Percentiles rank a stretch among this genome's conserved stretches.
Evolutionary conservation across 1,140 invertebrate species (phyloP).

Genomic region (Eciton burchellii): DNA sequence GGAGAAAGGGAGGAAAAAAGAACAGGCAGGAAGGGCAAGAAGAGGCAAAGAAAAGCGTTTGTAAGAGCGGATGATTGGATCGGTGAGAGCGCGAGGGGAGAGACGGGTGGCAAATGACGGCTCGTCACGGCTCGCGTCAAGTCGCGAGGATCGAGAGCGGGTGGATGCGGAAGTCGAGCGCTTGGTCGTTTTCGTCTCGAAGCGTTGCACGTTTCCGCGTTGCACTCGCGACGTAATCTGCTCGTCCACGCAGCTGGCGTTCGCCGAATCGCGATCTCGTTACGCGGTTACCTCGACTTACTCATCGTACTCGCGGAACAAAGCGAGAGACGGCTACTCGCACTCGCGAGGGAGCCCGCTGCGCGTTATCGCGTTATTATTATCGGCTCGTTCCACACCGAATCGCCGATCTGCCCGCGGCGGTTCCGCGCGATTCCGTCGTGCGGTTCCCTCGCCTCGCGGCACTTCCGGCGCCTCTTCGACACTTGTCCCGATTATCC

Average conservation of each 20-base stretch:
- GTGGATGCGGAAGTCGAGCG: constrained; percentile 48
- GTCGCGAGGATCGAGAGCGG: constrained; percentile 28
- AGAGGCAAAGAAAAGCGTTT: constrained; percentile 13
- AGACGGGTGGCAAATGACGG: constrained; percentile 27
- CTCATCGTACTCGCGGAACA: no score
- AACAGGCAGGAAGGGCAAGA: no score
- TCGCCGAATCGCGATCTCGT: no score
- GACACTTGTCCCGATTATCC: no score
- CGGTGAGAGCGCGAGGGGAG: not conserved
- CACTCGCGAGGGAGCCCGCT: no score
- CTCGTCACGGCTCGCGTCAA: constrained; percentile 27
- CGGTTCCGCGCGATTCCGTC: constrained; percentile 28
- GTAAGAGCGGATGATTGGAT: constrained; percentile 44
- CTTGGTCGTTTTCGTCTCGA: constrained; percentile 25
- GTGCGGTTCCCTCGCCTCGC: constrained; percentile 13
- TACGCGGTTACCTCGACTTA: no score
- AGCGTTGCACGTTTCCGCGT: constrained; percentile 34
- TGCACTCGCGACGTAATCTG: constrained; percentile 2
- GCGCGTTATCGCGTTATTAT: no score
- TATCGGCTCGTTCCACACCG: no score
- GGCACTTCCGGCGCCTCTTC: not conserved
- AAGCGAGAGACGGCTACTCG: no score
- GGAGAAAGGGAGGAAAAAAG: constrained; percentile 4
- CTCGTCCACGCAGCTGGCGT: no score
- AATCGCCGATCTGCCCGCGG: constrained; percentile 34